Evolutionary conservation across 2,113 vertebrate genomes (phyloP).

Genomic region (Pelvicachromis taeniatus): DNA sequence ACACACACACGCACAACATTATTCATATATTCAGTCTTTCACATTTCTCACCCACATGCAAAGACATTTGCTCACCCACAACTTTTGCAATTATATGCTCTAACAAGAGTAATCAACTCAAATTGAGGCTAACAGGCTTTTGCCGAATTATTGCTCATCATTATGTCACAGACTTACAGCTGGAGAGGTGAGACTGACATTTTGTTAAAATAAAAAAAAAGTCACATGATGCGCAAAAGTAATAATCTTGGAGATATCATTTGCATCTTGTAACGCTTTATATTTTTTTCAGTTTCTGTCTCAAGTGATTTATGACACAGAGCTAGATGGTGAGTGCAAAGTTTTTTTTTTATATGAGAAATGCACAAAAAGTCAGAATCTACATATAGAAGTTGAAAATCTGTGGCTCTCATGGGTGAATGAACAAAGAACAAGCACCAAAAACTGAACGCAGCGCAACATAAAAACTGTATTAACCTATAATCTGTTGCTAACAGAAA

Average conservation of each 20-base stretch:
- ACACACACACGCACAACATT: neutral
- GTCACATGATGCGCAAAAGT: neutral
- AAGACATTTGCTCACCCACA: neutral
- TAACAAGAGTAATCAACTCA: neutral
- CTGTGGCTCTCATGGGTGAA: neutral
- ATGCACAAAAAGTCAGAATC: neutral
- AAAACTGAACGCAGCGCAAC: neutral
- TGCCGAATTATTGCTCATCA: neutral
- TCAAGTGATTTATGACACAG: neutral
- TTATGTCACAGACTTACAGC: neutral
- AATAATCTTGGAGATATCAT: neutral
- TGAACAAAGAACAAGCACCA: neutral
- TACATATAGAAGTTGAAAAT: neutral
- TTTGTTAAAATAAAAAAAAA: neutral
- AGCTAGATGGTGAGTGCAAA: neutral
- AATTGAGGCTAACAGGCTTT: neutral
- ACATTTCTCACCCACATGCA: neutral
- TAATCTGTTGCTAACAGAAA: neutral
- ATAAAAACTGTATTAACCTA: neutral
- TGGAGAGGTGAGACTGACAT: neutral
- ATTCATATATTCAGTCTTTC: conserved; percentile 39
- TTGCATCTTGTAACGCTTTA: neutral
- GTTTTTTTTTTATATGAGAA: neutral
- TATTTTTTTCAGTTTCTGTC: neutral
- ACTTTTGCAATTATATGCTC: neutral